Base-by-base conservation (phyloP, 2,888 invertebrate genomes). In the Scelioninae gen. 2 region DNA sequence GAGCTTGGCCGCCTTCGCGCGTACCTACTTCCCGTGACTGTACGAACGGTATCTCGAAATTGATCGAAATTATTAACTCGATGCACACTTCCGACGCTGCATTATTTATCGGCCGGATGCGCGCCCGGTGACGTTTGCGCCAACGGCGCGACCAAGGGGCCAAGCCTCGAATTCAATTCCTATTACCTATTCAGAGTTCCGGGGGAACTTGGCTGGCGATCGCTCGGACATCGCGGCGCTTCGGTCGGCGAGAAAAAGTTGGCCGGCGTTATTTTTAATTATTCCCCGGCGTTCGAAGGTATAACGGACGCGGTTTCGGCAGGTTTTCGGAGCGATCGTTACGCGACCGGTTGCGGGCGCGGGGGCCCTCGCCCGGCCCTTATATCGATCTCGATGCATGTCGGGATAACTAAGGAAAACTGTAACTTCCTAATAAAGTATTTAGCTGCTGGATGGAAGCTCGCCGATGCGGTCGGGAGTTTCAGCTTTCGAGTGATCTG, bases 401-500 rank as follows among this genome's bases (percentile, higher is more conserved):
- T 48, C 52, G 50, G 60, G 57, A 48, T 61, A 67, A 60, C 53
- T 46, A 65, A 77, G 78, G 79, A 81, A 77, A 81, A 78, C 78
- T 79, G 79, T 80, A 83, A 82, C 81, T 81, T 79, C 69, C 80
- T 83, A 82, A 85, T 83, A 82, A 84, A 84, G 82, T 83, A 84
- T 85, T 84, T 84, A 84, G 80, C 68, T 61, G 68, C 28, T 63
- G 71, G 69, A 75, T 72, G 73, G 76, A 73, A 69, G 77, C 60
- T 68, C 52, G 68, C 73, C 57, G 58, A 69, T 69, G 76, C 69
- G 76, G 74, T 65, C 76, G 79, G 78, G 80, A 84, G 85, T 84
- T 84, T 85, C 82, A 83, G 84, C 85, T 85, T 82, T 79, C 81
- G 80, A 81, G 84, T 85, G 85, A 85, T 85, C 84, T 85, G 85